phyloP scores from a whole-genome alignment of 2,888 invertebrate genomes.

The Nycteola revayana region DNA sequence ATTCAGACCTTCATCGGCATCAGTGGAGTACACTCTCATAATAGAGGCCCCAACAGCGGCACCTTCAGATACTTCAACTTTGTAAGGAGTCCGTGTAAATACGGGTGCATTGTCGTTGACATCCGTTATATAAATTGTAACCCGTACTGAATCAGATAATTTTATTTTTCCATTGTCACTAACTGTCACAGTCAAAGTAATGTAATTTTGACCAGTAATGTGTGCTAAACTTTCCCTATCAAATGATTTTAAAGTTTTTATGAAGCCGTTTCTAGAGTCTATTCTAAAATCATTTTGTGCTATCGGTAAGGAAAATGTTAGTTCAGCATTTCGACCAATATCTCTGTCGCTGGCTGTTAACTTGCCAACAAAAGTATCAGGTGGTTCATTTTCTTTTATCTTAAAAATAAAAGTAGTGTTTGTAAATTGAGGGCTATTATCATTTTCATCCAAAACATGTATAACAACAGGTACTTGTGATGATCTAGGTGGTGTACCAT shows the following conservation, averaged over 20 bases:
- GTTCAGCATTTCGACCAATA: slow-evolving; percentile 94
- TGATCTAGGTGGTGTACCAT: slow-evolving; percentile 88
- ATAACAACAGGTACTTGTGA: slow-evolving; percentile 95
- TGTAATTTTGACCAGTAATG: slow-evolving; percentile 88
- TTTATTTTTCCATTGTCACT: slow-evolving; percentile 91
- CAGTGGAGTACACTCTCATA: slow-evolving; percentile 91
- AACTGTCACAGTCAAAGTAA: slow-evolving; percentile 93
- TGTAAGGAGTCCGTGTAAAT: slow-evolving; percentile 91
- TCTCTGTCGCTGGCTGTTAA: slow-evolving; percentile 94
- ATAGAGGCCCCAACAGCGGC: slow-evolving; percentile 91
- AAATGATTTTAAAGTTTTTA: slow-evolving; percentile 91
- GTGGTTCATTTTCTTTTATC: slow-evolving; percentile 93
- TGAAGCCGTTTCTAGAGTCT: slow-evolving; percentile 94
- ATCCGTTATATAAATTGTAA: slow-evolving; percentile 93
- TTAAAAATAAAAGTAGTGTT: slow-evolving; percentile 95
- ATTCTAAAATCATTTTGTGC: slow-evolving; percentile 92
- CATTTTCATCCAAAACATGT: slow-evolving; percentile 97
- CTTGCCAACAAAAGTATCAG: slow-evolving; percentile 95
- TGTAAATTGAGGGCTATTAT: slow-evolving; percentile 95
- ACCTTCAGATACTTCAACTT: slow-evolving; percentile 95
- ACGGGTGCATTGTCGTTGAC: slow-evolving; percentile 95
- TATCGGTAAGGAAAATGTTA: slow-evolving; percentile 89
- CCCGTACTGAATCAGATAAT: slow-evolving; percentile 92
- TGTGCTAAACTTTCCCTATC: slow-evolving; percentile 94
- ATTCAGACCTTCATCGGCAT: slow-evolving; percentile 94